Evolutionary conservation across 2,113 vertebrate genomes (phyloP).

Genomic region (Acrocephalus arundinaceus): DNA sequence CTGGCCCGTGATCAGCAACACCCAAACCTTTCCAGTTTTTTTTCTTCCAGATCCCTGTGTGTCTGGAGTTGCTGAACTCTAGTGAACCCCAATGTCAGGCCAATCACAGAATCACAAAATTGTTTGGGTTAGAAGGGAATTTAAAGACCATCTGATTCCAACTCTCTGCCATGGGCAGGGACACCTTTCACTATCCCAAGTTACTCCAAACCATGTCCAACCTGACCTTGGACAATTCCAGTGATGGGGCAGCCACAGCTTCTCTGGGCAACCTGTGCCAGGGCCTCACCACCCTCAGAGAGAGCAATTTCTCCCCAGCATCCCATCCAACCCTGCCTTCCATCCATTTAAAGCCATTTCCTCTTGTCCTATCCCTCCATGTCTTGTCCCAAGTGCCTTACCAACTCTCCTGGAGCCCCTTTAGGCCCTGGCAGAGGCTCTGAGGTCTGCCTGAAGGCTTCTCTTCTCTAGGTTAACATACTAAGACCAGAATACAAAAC

Average conservation of each 20-base stretch:
- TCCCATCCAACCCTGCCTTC: rapidly evolving
- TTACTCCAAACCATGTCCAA: rapidly evolving
- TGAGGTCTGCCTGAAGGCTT: not conserved
- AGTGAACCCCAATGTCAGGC: rapidly evolving
- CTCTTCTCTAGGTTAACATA: not conserved
- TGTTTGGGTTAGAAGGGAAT: not conserved
- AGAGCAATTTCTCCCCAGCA: rapidly evolving
- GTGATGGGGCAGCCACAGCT: not conserved
- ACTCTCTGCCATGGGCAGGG: not conserved
- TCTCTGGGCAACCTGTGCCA: not conserved
- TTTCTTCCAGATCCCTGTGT: not conserved
- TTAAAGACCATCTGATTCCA: not conserved
- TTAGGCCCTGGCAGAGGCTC: not conserved
- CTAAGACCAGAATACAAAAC: not conserved
- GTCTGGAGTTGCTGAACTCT: rapidly evolving
- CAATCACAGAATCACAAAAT: not conserved
- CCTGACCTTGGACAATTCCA: not conserved
- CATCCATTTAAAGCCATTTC: not conserved
- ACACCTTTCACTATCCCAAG: not conserved
- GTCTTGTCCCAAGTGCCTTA: not conserved
- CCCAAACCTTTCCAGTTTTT: not conserved
- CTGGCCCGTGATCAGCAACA: rapidly evolving
- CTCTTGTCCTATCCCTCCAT: not conserved
- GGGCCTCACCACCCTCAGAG: not conserved
- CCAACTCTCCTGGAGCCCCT: not conserved